Conservation (phyloP, 2,797 vertebrate genomes). For the Halcyon smyrnensis region DNA sequence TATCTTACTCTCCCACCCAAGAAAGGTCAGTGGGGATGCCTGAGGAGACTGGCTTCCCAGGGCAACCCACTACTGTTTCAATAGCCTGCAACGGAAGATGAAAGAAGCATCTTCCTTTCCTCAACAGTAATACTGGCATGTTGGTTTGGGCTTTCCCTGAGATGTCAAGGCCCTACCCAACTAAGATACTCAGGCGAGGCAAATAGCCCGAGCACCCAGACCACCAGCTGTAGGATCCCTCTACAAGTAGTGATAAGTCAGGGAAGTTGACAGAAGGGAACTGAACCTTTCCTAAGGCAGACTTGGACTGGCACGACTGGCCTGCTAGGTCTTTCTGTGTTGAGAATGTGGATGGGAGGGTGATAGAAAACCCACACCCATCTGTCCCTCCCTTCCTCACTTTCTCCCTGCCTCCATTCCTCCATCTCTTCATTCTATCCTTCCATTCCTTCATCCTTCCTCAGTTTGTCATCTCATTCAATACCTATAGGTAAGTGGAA, state of each 20-base stretch:
- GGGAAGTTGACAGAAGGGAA: background rate
- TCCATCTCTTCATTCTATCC: background rate
- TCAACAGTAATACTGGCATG: background rate
- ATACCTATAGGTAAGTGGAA: background rate
- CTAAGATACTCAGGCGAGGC: background rate
- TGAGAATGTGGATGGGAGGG: background rate
- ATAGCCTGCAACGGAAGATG: background rate
- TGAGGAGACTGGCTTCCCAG: background rate
- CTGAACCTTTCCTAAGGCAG: background rate
- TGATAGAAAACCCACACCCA: background rate
- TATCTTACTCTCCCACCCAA: background rate
- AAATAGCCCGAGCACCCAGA: background rate
- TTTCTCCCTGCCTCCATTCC: rapidly evolving
- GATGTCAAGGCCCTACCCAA: background rate
- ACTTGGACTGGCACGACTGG: background rate
- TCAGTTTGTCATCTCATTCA: background rate
- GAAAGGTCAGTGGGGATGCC: background rate
- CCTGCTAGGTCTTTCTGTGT: background rate
- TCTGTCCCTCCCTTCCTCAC: background rate
- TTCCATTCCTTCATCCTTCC: background rate
- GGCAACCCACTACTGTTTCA: background rate
- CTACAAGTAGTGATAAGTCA: background rate
- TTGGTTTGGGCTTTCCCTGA: background rate
- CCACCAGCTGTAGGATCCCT: rapidly evolving
- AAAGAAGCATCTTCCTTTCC: background rate